Conservation (phyloP, 2,888 invertebrate genomes). For the Netelia fuscicornis region DNA sequence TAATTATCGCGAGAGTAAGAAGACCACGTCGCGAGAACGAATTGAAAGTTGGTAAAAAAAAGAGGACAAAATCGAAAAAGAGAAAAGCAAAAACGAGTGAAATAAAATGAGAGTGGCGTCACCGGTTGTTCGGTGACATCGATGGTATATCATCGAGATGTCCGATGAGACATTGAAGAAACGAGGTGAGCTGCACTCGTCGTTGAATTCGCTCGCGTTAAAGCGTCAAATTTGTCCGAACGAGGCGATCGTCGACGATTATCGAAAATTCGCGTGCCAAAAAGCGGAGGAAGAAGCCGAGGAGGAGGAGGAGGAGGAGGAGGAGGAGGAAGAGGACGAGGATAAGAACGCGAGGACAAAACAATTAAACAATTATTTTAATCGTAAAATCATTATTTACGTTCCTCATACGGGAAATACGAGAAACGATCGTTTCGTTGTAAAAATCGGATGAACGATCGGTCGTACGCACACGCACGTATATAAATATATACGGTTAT, state of each 20-base stretch:
- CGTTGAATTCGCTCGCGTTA: constrained; percentile 4
- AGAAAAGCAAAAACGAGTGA: not conserved
- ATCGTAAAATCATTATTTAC: constrained; percentile 2
- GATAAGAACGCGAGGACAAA: constrained; percentile 15
- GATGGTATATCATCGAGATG: constrained; percentile 61
- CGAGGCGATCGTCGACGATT: constrained; percentile 23
- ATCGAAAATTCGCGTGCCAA: constrained; percentile 53
- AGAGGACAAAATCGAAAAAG: not conserved
- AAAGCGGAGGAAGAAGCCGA: constrained; percentile 60
- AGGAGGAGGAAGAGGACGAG: constrained; percentile 42
- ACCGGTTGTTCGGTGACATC: constrained; percentile 61
- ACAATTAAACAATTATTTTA: not conserved
- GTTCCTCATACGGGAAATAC: not conserved
- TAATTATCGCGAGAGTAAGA: not conserved
- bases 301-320: constrained; percentile 44
- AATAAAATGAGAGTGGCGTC: constrained; percentile 57
- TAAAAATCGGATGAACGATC: constrained; percentile 15
- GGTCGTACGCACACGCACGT: not conserved
- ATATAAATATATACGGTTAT: not conserved
- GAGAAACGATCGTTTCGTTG: constrained; percentile 21
- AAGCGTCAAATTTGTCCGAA: not conserved
- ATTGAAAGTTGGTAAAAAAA: not conserved
- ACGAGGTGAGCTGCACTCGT: constrained; percentile 36
- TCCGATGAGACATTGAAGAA: constrained; percentile 56
- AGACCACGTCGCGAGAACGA: not conserved